Evolutionary conservation across 2,888 invertebrate genomes (phyloP), one percentile per base, ranked within the genome.

Genomic region (Dilophus febrilis): DNA sequence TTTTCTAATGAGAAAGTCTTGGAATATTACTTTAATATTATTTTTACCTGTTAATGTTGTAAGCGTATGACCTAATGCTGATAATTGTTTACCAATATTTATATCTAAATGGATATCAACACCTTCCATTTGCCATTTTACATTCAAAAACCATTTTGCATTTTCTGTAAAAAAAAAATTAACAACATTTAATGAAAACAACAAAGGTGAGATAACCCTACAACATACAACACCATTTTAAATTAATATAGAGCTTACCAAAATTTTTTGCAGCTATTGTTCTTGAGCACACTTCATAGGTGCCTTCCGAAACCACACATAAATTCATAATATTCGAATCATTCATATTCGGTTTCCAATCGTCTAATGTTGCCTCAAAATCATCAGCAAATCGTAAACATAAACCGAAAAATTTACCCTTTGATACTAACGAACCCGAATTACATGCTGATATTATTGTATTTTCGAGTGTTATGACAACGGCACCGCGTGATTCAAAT

Each of bases 71-170:
- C 94, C 92, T 29, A 97, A 67, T 1, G 92, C 84, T 0, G 92
- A 91, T 19, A 97, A 66, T 54, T 94, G 87, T 59, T 95, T 92
- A 39, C 97, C 97, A 33, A 98, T 90, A 58, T 85, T 90, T 1
- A 91, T 87, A 61, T 95, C 94, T 41, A 95, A 64, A 58, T 95
- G 91, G 47, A 95, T 91, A 55, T 94, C 94, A 8, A 95, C 91
- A 37, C 98, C 98, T 59, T 95, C 90, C 98, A 98, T 98, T 65
- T 95, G 86, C 92, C 97, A 97, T 47, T 90, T 84, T 1, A 98
- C 92, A 62, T 95, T 95, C 42, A 98, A 67, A 53, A 95, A 77
- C 97, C 97, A 98, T 58, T 97, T 95, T 3, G 97, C 95, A 61
- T 94, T 88, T 59, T 87, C 87, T 38, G 41, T 40, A 38, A 29